These are phyloP conservation scores for Rhinatrema bivittatum DNA, from an alignment of 2,797 vertebrate genomes.

Conservation along the genomic window DNA sequence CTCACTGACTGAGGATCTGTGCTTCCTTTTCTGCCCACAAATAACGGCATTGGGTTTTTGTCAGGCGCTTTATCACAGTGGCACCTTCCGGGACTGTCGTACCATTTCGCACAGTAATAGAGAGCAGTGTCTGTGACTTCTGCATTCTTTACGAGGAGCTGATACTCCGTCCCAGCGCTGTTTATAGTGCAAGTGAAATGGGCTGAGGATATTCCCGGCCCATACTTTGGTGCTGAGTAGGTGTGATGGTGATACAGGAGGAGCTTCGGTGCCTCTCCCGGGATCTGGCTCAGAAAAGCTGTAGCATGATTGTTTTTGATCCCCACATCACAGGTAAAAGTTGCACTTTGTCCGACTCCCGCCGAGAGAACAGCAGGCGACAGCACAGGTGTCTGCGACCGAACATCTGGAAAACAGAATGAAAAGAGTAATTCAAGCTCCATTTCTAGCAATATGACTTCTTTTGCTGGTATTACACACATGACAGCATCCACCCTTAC, in stretches of 20 bases:
- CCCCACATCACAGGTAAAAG: background rate
- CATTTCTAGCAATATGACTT: background rate
- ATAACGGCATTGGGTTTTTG: too few relatives aligned
- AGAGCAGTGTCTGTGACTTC: background rate
- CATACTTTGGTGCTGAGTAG: background rate
- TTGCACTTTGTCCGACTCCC: background rate
- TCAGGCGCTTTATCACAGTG: background rate
- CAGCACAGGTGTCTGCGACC: background rate
- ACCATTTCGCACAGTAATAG: background rate
- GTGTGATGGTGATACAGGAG: background rate
- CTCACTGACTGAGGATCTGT: too few relatives aligned
- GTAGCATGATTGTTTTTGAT: background rate
- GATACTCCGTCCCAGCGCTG: background rate
- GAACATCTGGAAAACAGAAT: background rate
- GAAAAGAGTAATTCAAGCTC: too few relatives aligned
- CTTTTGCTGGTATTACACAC: background rate
- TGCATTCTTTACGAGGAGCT: background rate
- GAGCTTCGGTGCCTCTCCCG: background rate
- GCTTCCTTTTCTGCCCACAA: too few relatives aligned
- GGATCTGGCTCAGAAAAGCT: background rate
- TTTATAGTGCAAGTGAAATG: background rate
- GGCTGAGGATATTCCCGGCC: background rate
- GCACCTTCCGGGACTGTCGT: background rate
- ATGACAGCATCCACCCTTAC: too few relatives aligned
- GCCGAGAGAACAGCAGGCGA: background rate